Conservation (phyloP, 1,140 invertebrate genomes). For the Diorhabda elongata region DNA sequence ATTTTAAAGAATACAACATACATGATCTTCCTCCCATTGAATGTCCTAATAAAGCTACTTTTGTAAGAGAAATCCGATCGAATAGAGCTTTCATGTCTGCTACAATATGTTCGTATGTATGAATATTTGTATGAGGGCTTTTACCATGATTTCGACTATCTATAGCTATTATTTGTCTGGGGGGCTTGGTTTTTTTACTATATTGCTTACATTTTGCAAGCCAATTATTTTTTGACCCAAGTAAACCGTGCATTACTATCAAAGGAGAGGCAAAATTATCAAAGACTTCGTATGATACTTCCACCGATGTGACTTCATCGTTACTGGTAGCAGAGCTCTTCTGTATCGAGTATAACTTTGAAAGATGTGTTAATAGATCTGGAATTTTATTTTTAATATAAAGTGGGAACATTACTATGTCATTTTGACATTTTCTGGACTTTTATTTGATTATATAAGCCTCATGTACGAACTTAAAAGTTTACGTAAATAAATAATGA, state of each 20-base stretch:
- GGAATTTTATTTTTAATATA: neutral
- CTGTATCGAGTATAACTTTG: constrained; percentile 51
- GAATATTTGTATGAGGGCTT: constrained; percentile 68
- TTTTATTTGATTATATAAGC: neutral
- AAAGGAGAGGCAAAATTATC: constrained; percentile 42
- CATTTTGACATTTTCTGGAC: neutral
- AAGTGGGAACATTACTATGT: neutral
- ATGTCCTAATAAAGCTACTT: constrained; percentile 74
- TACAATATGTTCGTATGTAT: constrained; percentile 67
- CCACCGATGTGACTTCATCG: neutral
- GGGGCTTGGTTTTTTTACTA: constrained; percentile 55
- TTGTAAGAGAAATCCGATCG: constrained; percentile 55
- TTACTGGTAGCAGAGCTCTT: neutral
- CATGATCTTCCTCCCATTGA: constrained; percentile 85
- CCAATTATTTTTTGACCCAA: neutral
- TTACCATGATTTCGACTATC: constrained; percentile 89
- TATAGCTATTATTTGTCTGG: constrained; percentile 65
- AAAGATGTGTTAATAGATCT: constrained; percentile 56
- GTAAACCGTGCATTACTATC: neutral
- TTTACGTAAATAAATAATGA: too few species aligned
- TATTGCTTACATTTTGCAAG: constrained; percentile 55
- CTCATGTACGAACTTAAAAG: too few species aligned
- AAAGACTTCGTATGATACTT: neutral
- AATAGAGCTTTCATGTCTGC: constrained; percentile 67
- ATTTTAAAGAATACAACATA: constrained; percentile 71